phyloP scores from a whole-genome alignment of 2,797 vertebrate genomes.

The Gymnodraco acuticeps region DNA sequence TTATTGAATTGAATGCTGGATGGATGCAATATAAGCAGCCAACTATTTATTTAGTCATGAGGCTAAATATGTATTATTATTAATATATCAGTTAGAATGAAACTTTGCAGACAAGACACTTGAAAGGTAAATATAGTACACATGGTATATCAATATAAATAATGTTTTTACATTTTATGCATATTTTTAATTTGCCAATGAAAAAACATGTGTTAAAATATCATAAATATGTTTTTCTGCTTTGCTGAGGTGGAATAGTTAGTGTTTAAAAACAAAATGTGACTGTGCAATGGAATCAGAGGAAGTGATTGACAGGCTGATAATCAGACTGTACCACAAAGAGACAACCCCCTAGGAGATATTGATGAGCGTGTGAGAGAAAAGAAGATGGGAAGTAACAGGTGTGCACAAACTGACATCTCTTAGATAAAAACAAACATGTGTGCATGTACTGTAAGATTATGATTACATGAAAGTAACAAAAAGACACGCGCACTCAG shows the following conservation, averaged over 20 bases:
- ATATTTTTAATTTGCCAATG: too few relatives aligned
- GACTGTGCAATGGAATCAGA: neutral
- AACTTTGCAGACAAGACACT: neutral
- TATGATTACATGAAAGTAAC: conserved; percentile 6
- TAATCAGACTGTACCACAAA: neutral
- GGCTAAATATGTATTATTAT: neutral
- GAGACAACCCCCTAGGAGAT: conserved; percentile 21
- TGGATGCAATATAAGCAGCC: neutral
- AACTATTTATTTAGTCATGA: neutral
- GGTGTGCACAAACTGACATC: conserved; percentile 43
- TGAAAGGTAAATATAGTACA: too few relatives aligned
- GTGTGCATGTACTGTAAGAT: conserved; percentile 2
- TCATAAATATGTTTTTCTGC: too few relatives aligned
- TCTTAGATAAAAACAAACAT: conserved; percentile 22
- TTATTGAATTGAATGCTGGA: neutral
- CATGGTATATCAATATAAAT: too few relatives aligned
- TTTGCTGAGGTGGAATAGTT: too few relatives aligned
- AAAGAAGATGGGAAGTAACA: conserved; percentile 16
- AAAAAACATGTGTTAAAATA: too few relatives aligned
- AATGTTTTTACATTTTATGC: too few relatives aligned
- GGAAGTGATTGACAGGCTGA: neutral
- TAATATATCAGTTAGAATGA: neutral
- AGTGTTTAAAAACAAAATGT: neutral
- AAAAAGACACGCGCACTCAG: conserved; percentile 4
- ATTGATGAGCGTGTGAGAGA: conserved; percentile 23